These are phyloP conservation scores for Tetranychus cinnabarinus DNA, from an alignment of 1,140 invertebrate genomes.

Conservation along the genomic window DNA sequence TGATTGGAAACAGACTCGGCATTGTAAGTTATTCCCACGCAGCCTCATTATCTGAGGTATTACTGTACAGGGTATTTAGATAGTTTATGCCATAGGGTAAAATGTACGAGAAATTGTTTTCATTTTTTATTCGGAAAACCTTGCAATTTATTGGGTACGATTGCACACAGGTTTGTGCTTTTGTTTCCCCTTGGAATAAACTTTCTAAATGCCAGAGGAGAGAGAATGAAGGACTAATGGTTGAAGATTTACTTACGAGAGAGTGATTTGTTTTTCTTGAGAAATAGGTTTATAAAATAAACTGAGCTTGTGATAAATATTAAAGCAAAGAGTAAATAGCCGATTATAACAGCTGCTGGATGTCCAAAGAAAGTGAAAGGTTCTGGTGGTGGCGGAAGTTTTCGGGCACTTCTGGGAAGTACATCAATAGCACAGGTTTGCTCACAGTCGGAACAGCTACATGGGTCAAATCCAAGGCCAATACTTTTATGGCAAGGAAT, in stretches of 20 bases:
- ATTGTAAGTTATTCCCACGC: no score
- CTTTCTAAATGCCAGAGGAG: no score
- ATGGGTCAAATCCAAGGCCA: constrained; percentile 26
- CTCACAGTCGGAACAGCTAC: constrained; percentile 69
- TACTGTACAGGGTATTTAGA: no score
- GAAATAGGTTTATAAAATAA: constrained; percentile 3
- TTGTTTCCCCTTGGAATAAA: no score
- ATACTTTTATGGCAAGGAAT: constrained; percentile 8
- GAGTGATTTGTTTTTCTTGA: constrained; percentile 4
- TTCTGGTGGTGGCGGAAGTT: constrained; percentile 30
- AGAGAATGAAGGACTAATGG: not conserved
- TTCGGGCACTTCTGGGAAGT: constrained; percentile 28
- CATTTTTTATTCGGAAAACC: no score
- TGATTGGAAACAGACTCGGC: no score
- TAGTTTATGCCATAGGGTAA: no score
- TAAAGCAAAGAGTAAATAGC: constrained; percentile 43
- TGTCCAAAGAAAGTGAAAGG: constrained; percentile 42
- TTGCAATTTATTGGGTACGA: no score
- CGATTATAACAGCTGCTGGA: constrained; percentile 46
- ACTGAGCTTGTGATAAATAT: constrained; percentile 5
- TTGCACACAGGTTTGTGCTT: no score
- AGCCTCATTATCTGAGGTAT: no score
- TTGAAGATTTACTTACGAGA: constrained; percentile 7
- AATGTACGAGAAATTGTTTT: no score
- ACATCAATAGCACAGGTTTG: constrained; percentile 32